These are phyloP conservation scores for Actinia equina DNA, from an alignment of 64 coral and sea anemone genomes.

Conservation along the genomic window DNA sequence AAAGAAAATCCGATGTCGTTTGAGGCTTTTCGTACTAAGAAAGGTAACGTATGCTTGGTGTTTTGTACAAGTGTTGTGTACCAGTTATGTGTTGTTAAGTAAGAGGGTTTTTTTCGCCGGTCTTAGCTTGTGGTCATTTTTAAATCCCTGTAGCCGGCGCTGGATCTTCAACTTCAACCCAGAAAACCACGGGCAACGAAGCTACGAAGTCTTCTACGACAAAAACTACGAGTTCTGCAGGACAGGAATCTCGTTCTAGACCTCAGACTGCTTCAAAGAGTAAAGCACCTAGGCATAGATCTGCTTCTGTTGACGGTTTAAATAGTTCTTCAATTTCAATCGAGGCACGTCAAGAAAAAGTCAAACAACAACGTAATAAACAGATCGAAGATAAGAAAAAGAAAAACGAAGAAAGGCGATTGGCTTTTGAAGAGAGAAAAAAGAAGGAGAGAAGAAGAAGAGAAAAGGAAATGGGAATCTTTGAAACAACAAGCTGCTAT, in stretches of 20 bases:
- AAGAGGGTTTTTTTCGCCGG: not conserved
- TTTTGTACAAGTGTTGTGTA: not conserved
- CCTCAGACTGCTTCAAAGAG: conserved; percentile 24
- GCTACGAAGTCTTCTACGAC: conserved; percentile 9
- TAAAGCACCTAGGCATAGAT: conserved; percentile 37
- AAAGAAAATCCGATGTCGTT: conserved; percentile 65
- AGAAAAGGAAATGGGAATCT: conserved; percentile 63
- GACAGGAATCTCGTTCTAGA: conserved; percentile 9
- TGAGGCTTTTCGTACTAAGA: conserved; percentile 69
- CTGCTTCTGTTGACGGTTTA: conserved; percentile 69
- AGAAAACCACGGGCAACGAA: conserved; percentile 19
- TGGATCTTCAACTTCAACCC: not conserved
- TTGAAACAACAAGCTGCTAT: conserved; percentile 52
- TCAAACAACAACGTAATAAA: conserved; percentile 69
- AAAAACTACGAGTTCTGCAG: not conserved
- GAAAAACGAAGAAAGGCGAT: conserved; percentile 81
- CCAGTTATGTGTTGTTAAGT: not conserved
- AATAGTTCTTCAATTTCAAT: conserved; percentile 38
- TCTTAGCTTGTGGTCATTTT: not conserved
- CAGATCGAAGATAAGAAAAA: conserved; percentile 76
- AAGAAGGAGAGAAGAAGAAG: conserved; percentile 68
- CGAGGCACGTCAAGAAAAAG: conserved; percentile 55
- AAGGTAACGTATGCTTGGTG: conserved; percentile 41
- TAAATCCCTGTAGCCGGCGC: conserved; percentile 13
- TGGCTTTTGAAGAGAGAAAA: conserved; percentile 82